These are phyloP conservation scores for Indicator indicator DNA, from an alignment of 2,113 vertebrate species.

Conservation along the genomic window DNA sequence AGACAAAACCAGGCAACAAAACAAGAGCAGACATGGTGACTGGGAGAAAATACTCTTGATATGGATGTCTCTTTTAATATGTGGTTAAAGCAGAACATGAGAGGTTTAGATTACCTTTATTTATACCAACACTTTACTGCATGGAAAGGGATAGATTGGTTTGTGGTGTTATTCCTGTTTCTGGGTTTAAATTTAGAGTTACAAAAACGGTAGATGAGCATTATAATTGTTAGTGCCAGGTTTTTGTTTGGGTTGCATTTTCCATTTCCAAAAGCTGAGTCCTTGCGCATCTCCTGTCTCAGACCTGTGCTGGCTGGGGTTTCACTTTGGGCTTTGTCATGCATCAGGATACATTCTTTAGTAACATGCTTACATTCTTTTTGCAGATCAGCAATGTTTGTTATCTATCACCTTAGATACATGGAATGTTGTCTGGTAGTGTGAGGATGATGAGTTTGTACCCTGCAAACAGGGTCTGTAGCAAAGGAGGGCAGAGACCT, in stretches of 20 bases:
- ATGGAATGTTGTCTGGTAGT: no score
- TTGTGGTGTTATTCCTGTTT: neutral
- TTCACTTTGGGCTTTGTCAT: accelerated
- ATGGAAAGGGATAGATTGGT: neutral
- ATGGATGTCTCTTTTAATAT: accelerated
- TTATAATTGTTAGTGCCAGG: accelerated
- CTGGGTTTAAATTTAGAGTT: neutral
- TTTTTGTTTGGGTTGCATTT: neutral
- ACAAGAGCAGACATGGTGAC: neutral
- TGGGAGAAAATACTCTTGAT: neutral
- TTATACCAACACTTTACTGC: neutral
- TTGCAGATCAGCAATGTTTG: accelerated
- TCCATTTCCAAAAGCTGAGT: neutral
- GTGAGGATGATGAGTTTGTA: accelerated
- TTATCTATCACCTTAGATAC: neutral
- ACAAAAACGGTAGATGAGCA: neutral
- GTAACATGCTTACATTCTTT: accelerated
- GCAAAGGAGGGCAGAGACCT: neutral
- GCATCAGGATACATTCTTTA: accelerated
- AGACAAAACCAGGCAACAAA: neutral
- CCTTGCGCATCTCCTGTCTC: accelerated
- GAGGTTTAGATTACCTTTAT: neutral
- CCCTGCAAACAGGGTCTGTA: accelerated
- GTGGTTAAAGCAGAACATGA: neutral
- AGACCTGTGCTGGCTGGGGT: accelerated